Conservation (phyloP, 2,888 invertebrate species). For the Diaperis boleti region DNA sequence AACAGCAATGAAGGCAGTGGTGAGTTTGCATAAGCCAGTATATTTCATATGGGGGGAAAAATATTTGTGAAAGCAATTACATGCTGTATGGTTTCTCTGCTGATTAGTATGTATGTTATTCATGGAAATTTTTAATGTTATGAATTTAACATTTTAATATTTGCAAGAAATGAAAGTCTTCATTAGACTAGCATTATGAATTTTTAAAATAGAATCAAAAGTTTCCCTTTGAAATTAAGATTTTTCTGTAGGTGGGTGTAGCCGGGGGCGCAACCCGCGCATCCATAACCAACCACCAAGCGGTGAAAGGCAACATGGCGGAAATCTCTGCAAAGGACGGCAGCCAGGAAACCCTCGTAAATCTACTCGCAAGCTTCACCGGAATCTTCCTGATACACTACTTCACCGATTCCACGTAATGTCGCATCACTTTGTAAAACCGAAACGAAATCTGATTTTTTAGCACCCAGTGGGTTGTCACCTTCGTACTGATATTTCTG, state of each 20-base stretch:
- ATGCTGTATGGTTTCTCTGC: conserved; percentile 17
- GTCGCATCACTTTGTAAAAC: neutral
- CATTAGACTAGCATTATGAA: too few relatives aligned
- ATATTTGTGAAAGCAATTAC: conserved; percentile 7
- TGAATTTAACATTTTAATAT: too few relatives aligned
- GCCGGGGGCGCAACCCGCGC: conserved; percentile 91
- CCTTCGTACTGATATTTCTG: conserved; percentile 77
- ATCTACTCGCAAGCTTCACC: conserved; percentile 84
- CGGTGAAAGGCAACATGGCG: conserved; percentile 88
- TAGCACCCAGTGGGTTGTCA: conserved; percentile 81
- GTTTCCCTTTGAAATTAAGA: too few relatives aligned
- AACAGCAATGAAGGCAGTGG: conserved; percentile 85
- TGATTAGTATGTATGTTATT: too few relatives aligned
- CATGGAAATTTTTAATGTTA: too few relatives aligned
- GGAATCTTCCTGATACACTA: conserved; percentile 81
- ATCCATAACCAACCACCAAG: conserved; percentile 95
- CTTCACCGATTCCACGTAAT: conserved; percentile 70
- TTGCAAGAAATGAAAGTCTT: too few relatives aligned
- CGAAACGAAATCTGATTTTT: conserved; percentile 50
- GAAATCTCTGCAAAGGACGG: conserved; percentile 96
- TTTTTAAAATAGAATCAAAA: too few relatives aligned
- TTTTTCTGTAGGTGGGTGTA: conserved; percentile 64
- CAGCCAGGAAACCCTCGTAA: conserved; percentile 96
- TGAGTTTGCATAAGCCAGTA: conserved; percentile 69
- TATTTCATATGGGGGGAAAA: neutral